Evolutionary conservation across 2,113 vertebrate genomes (phyloP), one percentile per base, ranked within the genome.

Genomic region (Psilopsiagon aurifrons): DNA sequence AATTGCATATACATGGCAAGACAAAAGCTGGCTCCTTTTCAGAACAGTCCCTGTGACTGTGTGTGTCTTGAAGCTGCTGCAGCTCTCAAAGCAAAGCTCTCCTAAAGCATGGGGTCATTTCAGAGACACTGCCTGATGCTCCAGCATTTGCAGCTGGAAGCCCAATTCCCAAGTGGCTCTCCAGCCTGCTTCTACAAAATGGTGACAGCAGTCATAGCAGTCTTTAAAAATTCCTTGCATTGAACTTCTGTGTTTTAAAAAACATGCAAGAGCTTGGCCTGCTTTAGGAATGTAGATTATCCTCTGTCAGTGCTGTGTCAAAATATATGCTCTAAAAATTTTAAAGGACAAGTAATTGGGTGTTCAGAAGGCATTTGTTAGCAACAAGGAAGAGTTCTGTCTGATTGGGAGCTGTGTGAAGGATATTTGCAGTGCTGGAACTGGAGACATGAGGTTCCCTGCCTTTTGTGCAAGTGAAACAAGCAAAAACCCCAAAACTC

Each of bases 151-250:
- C 88, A 87, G 69, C 57, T 81, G 92, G 83, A 73, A 95, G 66
- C 74, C 57, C 62, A 70, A 4, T 71, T 94, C 81, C 86, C 74
- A 44, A 74, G 75, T 77, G 59, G 49, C 60, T 43, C 76, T 46
- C 27, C 25, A 88, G 76, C 37, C 35, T 83, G 75, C 64, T 47
- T 70, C 88, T 74, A 43, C 29, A 60, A n/a, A 4, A 49, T 17
- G 66, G 44, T 88, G 70, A 73, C 83, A 93, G 66, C 69, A 60
- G 55, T 0, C 22, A 19, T 52, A 46, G 92, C 52, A 47, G 22
- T 85, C 86, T 59, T 74, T 76, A 17, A 17, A 2, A 3, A 17
- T 3, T 0, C 44, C 3, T 68, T 10, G 31, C 0, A 0, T 80
- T 92, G 69, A 54, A 59, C 54, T 73, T 66, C 51, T 60, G 71